Conservation (phyloP, 1,140 invertebrate genomes). For the Brachionus manjavacas region DNA sequence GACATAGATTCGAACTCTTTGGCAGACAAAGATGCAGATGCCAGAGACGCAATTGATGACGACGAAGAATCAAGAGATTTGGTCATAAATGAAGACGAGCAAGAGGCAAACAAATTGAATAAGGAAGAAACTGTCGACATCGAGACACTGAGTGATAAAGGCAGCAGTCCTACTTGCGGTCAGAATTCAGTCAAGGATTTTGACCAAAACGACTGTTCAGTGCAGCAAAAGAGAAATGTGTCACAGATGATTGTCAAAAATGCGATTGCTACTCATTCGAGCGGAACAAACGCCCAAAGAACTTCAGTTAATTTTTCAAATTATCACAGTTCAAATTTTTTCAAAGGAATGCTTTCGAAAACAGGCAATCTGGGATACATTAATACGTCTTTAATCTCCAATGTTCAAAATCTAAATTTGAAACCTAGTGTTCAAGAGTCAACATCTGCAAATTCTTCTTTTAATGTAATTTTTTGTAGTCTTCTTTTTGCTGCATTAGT, state of each 20-base stretch:
- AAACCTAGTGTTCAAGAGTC: background rate
- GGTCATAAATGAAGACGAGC: slow-evolving; percentile 3
- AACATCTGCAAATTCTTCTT: background rate
- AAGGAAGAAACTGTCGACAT: background rate
- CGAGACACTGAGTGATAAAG: background rate
- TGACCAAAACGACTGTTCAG: too few relatives aligned
- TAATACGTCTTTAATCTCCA: background rate
- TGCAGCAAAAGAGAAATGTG: background rate
- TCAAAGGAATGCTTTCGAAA: background rate
- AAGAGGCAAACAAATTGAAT: background rate
- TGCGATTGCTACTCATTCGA: background rate
- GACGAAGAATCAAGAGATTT: background rate
- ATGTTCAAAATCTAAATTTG: background rate
- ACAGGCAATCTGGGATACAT: background rate
- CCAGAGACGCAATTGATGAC: background rate
- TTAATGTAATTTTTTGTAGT: background rate
- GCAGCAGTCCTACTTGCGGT: background rate
- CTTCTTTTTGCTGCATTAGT: background rate
- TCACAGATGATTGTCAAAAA: background rate
- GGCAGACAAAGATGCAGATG: background rate
- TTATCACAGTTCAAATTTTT: background rate
- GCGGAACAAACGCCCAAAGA: background rate
- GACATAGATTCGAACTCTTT: slow-evolving; percentile 7
- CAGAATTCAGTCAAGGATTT: background rate
- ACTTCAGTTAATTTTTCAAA: background rate